These are phyloP conservation scores for Mesocricetus auratus DNA, from an alignment of 2,113 vertebrate species.

Conservation along the genomic window DNA sequence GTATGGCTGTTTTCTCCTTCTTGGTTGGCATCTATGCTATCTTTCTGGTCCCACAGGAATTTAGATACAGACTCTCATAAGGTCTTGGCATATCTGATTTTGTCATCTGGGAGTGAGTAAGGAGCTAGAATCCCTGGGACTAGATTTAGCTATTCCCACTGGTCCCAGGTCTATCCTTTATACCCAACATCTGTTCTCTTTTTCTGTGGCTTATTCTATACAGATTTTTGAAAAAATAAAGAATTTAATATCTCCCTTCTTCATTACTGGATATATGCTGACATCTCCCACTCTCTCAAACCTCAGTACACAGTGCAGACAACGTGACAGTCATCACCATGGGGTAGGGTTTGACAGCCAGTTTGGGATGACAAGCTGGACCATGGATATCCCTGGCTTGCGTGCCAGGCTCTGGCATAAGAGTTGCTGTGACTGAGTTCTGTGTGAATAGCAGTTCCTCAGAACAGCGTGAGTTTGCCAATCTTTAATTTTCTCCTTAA, in stretches of 20 bases:
- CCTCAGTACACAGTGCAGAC: neutral
- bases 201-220: neutral
- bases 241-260: neutral
- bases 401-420: neutral
- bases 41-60: neutral
- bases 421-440: neutral
- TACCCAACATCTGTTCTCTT: neutral
- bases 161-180: neutral
- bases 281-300: neutral
- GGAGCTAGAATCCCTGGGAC: neutral
- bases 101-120: neutral
- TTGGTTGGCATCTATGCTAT: neutral
- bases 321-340: neutral
- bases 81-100: neutral
- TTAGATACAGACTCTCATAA: neutral
- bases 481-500: constrained; percentile 36
- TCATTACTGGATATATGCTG: neutral
- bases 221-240: neutral
- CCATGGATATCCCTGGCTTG: neutral
- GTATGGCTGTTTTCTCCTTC: neutral
- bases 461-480: constrained; percentile 55
- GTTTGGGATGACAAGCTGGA: neutral
- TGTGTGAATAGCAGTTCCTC: neutral
- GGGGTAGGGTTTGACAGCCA: neutral
- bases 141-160: neutral